These are phyloP conservation scores for Siniperca chuatsi DNA, from an alignment of 2,113 vertebrate species.

Conservation along the genomic window DNA sequence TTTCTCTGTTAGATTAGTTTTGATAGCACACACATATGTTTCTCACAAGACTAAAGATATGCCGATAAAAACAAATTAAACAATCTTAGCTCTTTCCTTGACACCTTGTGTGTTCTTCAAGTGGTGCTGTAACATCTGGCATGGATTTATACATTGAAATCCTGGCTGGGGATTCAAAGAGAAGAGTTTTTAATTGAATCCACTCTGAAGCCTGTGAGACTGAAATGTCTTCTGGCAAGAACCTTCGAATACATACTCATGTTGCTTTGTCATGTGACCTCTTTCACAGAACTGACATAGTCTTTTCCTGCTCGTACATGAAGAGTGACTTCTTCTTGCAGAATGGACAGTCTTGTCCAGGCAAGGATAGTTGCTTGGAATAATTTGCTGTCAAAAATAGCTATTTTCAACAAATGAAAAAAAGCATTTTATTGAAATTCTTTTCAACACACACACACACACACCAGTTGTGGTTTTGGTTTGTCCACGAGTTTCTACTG, in stretches of 20 bases:
- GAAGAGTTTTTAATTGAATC: conserved; percentile 74
- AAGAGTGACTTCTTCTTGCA: neutral
- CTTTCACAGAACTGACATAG: conserved; percentile 14
- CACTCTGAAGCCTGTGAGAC: conserved; percentile 68
- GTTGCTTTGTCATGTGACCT: conserved; percentile 66
- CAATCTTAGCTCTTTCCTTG: conserved; percentile 42
- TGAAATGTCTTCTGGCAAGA: conserved; percentile 70
- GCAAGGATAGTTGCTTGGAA: neutral
- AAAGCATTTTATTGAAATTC: neutral
- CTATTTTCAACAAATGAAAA: neutral
- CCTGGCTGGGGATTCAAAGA: conserved; percentile 78
- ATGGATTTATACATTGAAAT: conserved; percentile 64
- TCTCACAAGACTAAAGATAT: conserved; percentile 43
- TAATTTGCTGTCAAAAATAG: neutral
- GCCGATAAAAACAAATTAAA: conserved; percentile 59
- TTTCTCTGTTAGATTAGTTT: conserved; percentile 24
- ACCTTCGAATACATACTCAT: conserved; percentile 58
- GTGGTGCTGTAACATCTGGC: conserved; percentile 73
- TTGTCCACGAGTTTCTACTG: conserved; percentile 6
- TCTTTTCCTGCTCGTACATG: conserved; percentile 5
- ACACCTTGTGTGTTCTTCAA: conserved; percentile 74
- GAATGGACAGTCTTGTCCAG: neutral
- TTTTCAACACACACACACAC: neutral
- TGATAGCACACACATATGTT: conserved; percentile 5
- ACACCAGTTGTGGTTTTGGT: neutral